Evolutionary conservation across 2,113 vertebrate species (phyloP).

Genomic region (Thamnophis sirtalis): DNA sequence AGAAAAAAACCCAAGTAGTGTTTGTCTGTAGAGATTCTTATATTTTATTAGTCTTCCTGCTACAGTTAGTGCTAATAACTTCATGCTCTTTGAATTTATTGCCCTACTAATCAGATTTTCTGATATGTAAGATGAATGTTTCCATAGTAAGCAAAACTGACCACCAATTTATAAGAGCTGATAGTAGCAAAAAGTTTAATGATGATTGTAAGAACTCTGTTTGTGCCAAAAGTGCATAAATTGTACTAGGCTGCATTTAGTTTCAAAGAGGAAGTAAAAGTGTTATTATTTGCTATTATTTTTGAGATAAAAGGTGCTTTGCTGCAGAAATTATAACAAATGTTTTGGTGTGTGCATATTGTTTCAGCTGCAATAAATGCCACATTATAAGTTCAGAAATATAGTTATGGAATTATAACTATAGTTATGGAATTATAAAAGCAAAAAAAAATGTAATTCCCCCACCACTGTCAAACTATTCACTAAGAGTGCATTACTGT

Average conservation of each 20-base stretch:
- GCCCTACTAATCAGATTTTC: neutral
- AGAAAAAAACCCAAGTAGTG: neutral
- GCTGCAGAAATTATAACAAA: neutral
- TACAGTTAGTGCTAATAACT: constrained; percentile 22
- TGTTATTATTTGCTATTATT: neutral
- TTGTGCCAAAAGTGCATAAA: neutral
- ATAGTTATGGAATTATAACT: neutral
- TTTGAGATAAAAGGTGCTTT: neutral
- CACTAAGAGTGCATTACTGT: too few relatives aligned
- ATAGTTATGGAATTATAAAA: neutral
- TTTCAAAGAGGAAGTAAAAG: neutral
- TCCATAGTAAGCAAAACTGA: neutral
- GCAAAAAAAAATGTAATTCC: neutral
- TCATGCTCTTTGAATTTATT: constrained; percentile 14
- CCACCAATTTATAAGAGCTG: neutral
- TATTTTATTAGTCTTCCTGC: constrained; percentile 25
- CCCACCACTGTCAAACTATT: too few relatives aligned
- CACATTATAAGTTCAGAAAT: neutral
- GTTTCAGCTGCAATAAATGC: neutral
- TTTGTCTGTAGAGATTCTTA: constrained; percentile 27
- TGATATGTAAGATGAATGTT: constrained; percentile 9
- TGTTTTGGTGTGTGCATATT: neutral
- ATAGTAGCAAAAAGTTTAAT: neutral
- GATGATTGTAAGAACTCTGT: neutral
- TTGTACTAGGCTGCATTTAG: neutral